A percentile compares a stretch with the other conserved stretches of the same genome.
Conservation (phyloP, 2,888 invertebrate species). For the Dicyrtomina minuta region DNA sequence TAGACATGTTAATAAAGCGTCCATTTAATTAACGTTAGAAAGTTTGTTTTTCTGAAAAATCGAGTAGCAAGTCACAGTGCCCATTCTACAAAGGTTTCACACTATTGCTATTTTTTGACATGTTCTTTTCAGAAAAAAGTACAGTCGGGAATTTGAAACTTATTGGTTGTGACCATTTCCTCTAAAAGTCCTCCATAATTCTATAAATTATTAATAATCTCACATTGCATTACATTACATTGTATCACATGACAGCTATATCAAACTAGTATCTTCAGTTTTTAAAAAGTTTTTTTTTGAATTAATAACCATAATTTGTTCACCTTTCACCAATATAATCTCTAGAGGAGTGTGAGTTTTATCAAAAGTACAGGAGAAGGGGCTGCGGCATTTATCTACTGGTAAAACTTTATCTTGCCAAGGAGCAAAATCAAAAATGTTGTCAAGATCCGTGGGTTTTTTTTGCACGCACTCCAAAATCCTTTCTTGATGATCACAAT, state of each 20-base stretch:
- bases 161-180: too few relatives aligned
- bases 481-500: constrained; percentile 62
- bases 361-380: constrained; percentile 28
- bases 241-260: too few relatives aligned
- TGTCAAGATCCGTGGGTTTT: constrained; percentile 58
- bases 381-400: constrained; percentile 14
- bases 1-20: too few relatives aligned
- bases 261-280: not conserved
- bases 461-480: constrained; percentile 63
- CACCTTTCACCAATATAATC: constrained; percentile 11
- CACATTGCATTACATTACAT: too few relatives aligned
- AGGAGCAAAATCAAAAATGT: not conserved
- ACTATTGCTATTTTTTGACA: too few relatives aligned
- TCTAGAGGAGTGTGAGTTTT: not conserved
- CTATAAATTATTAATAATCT: constrained; percentile 54
- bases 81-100: too few relatives aligned
- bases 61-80: too few relatives aligned
- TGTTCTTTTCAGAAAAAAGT: too few relatives aligned
- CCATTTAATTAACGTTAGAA: too few relatives aligned
- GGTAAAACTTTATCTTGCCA: not conserved
- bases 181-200: too few relatives aligned
- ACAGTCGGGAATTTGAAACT: too few relatives aligned
- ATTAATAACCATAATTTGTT: not conserved
- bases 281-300: not conserved
- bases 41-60: too few relatives aligned